These are phyloP conservation scores for Zeus faber DNA, from an alignment of 2,113 vertebrate species.

Conservation along the genomic window DNA sequence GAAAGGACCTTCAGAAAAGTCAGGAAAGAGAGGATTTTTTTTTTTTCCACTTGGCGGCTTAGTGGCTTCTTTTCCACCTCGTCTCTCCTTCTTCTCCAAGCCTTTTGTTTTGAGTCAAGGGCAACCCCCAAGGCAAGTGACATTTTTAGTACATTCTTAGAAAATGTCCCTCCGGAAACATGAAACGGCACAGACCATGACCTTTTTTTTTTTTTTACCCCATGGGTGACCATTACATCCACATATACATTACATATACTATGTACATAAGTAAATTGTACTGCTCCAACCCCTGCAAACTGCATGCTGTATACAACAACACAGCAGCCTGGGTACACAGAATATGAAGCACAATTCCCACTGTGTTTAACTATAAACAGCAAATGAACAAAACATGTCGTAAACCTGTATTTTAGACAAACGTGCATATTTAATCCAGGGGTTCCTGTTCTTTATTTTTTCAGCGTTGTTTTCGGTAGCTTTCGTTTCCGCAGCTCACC, in stretches of 20 bases:
- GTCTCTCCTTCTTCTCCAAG: conserved; percentile 27
- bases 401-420: no score
- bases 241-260: conserved; percentile 14
- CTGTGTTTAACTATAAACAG: no score
- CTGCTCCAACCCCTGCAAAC: neutral
- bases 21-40: conserved; percentile 26
- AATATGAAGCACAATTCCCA: no score
- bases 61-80: neutral
- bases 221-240: conserved; percentile 1
- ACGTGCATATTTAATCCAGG: no score
- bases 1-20: conserved; percentile 18
- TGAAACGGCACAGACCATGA: conserved; percentile 25
- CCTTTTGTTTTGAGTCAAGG: conserved; percentile 44
- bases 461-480: no score
- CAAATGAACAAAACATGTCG: no score
- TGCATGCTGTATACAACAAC: conserved; percentile 6
- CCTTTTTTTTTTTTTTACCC: conserved; percentile 22
- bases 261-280: neutral
- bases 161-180: conserved; percentile 41
- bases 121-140: conserved; percentile 46
- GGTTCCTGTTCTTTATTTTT: no score
- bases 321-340: conserved; percentile 7
- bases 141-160: conserved; percentile 52
- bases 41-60: conserved; percentile 7
- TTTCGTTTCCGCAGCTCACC: no score